Percentiles rank a stretch among this genome's conserved stretches.
Conservation (phyloP, 2,888 invertebrate species). For the Lydus trimaculatus region DNA sequence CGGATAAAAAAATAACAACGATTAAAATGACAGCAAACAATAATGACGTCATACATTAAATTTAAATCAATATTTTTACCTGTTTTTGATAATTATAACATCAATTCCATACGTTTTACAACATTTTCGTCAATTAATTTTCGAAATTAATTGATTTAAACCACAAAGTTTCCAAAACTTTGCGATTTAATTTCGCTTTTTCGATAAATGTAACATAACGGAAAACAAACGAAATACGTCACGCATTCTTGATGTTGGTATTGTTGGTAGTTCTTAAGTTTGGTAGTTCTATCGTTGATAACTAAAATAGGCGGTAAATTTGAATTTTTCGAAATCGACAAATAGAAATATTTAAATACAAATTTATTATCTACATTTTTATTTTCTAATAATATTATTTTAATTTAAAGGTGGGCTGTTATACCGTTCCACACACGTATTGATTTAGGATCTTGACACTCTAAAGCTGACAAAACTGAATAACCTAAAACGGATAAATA, state of each 20-base stretch:
- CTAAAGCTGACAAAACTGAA: background rate
- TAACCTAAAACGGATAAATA: background rate
- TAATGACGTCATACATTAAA: background rate
- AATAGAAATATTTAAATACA: too few species aligned
- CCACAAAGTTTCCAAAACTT: background rate
- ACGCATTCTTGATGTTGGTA: background rate
- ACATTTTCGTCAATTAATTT: background rate
- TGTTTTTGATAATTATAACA: background rate
- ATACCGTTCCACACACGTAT: background rate
- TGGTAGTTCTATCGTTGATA: background rate
- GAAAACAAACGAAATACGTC: background rate
- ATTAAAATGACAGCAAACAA: background rate
- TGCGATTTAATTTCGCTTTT: background rate
- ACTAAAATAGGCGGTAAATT: background rate
- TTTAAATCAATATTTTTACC: background rate
- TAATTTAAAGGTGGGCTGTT: background rate
- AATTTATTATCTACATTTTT: too few species aligned
- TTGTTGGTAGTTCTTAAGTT: background rate
- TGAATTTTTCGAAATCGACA: background rate
- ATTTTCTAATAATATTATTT: background rate
- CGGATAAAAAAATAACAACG: background rate
- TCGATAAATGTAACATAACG: background rate
- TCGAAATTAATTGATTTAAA: background rate
- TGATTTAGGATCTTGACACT: background rate
- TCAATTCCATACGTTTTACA: background rate